Base-by-base conservation (phyloP, 2,113 vertebrate species). In the Phalacrocorax carbo region DNA sequence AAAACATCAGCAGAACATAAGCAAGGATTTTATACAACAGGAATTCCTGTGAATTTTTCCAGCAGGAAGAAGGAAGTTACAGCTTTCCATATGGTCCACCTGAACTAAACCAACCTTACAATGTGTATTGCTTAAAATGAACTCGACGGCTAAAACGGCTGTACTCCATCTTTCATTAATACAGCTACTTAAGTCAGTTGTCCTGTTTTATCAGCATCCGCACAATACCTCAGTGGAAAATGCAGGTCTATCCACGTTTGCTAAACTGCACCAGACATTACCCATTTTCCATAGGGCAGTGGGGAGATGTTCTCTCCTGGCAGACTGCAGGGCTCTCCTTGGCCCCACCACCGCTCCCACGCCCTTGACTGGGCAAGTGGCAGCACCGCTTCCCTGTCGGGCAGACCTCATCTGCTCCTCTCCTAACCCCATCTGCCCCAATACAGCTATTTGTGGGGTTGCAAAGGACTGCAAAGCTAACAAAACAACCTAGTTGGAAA, bases 311-410 rank as follows among this genome's bases (percentile, higher is more conserved):
- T 72, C 11, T 23, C 30, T 40, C 58, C 49, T 36, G 61, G 36
- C 36, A 72, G 32, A 5, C 20, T 27, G 2, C 0, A 0, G 30
- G 49, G 12, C 34, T 66, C 11, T 22, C 32, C 51, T 44, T 15
- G 21, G 40, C 34, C 32, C 34, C 61, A 25, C 5, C 40, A 11
- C n/a, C 3, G 3, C 46, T 32, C 36, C 46, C n/a, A 42, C 1
- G 27, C 20, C 30, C 25, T 46, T 3, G 0, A 1, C 1, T 2
- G 7, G 9, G 42, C 1, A 5, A 57, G 20, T 1, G 5, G 30
- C 27, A 85, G 36, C 48, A 57, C 13, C 2, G 0, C 32, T 34
- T 72, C 25, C 18, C 36, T 44, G 20, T 46, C 2, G 1, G 29
- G 38, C 64, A 60, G 8, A 49, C 25, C 36, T 32, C 29, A n/a